Evolutionary conservation across 2,888 invertebrate species (phyloP), one percentile per base, ranked within the genome.

Genomic region (Lepidocyrtinus sp.): DNA sequence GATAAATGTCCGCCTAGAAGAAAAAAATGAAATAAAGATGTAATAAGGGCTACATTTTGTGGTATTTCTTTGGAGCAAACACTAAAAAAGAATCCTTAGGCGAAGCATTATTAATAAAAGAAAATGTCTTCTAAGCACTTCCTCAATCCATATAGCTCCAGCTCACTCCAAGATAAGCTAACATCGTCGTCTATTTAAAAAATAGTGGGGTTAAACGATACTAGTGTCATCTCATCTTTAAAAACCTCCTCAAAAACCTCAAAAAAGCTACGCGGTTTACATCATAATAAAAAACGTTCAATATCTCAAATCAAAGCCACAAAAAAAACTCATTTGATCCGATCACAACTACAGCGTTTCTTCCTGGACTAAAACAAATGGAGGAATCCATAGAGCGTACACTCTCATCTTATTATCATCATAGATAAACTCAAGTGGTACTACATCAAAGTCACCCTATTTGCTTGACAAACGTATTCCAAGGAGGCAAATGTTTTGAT

Each of bases 1-100:
- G 86, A 78, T 87, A 87, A 82, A 87, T 82, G 83, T 87, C 87
- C 62, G 86, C 87, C 87, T 87, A 81, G n/a, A 83, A 83, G 17
- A 83, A 83, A 73, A 74, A 62, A 61, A 25, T 75, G 27, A 79
- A 67, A 75, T 26, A 79, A 63, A 71, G 50, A 80, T 5, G 17
- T 61, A 70, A 75, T 63, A 59, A 65, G 22, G 26, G 59, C 25
- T 69, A 69, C 68, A 69, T 69, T 69, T 45, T 55, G 9, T 12
- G 5, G 12, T 5, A 36, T 9, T 36, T 36, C 12, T 36, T 9
- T 36, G 36, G 12, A 12, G 12, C 36, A 36, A 12, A 36, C n/a
- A n/a, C n/a, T n/a, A 12, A 36, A 36, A 36, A 36, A 36, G 36
- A 9, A 36, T 9, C 36, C 36, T 36, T 9, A 73, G 46, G 74